Percentiles rank a stretch among this genome's conserved stretches.
Conservation (phyloP, 1,140 invertebrate genomes). For the Zaprionus camerounensis region DNA sequence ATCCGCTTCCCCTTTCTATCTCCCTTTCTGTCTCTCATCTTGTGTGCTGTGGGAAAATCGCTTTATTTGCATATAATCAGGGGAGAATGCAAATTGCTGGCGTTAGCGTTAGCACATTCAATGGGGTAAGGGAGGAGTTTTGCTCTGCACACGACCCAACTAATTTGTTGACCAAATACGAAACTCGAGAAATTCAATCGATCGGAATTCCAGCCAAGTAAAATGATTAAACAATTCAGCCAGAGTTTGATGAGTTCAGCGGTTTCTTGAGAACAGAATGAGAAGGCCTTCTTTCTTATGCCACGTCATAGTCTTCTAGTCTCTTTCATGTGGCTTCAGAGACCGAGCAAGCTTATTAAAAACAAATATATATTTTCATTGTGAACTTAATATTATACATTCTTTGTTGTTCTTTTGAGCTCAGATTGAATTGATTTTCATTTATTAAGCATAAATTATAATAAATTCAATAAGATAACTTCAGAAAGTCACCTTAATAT, state of each 20-base stretch:
- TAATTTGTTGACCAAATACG: conserved; percentile 69
- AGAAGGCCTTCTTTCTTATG: not conserved
- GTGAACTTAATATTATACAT: not conserved
- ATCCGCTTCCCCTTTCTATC: not conserved
- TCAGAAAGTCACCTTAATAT: too few species aligned
- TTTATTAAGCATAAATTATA: too few species aligned
- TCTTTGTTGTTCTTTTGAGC: not conserved
- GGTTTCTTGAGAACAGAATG: not conserved
- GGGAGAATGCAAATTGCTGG: conserved; percentile 39
- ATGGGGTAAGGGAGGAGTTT: conserved; percentile 14
- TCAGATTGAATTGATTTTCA: too few species aligned
- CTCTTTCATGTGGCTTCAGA: not conserved
- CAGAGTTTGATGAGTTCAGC: conserved; percentile 3
- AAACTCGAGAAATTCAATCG: conserved; percentile 17
- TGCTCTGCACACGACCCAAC: conserved; percentile 14
- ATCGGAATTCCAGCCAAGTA: conserved; percentile 13
- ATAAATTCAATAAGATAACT: too few species aligned
- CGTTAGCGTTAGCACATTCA: conserved; percentile 23
- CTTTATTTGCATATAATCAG: conserved; percentile 53
- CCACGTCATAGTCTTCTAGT: not conserved
- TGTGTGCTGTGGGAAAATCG: conserved; percentile 42
- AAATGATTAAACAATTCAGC: not conserved
- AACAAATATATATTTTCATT: not conserved
- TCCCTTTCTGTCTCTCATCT: not conserved
- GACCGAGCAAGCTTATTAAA: not conserved